A percentile compares a stretch with the other conserved stretches of the same genome.
Evolutionary conservation across 2,888 invertebrate species (phyloP).

Genomic region (Drosophila nr. medialis): DNA sequence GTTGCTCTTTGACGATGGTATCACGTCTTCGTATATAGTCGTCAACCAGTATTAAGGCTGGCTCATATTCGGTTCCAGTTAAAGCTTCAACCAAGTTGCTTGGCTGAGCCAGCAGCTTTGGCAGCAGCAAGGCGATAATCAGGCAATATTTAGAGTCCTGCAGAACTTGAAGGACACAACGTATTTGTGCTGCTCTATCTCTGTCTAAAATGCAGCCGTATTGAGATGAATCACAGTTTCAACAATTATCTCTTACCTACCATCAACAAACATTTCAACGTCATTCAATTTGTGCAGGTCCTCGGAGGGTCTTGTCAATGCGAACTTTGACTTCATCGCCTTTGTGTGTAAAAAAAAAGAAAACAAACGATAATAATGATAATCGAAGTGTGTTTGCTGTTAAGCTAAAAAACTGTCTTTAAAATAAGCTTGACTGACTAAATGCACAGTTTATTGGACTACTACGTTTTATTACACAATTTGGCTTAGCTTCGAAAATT

Average conservation of each 20-base stretch:
- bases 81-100: slow-evolving; percentile 1
- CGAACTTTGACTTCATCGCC: background rate
- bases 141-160: slow-evolving; percentile 38
- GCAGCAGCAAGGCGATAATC: slow-evolving; percentile 52
- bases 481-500: background rate
- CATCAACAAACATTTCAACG: background rate
- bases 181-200: slow-evolving; percentile 43
- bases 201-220: slow-evolving; percentile 23
- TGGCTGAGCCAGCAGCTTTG: slow-evolving; percentile 44
- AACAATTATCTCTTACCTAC: background rate
- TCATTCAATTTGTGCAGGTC: background rate
- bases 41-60: slow-evolving; percentile 36
- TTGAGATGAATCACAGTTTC: background rate
- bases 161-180: slow-evolving; percentile 43
- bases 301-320: background rate
- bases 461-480: background rate
- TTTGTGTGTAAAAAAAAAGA: background rate
- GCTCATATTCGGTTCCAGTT: slow-evolving; percentile 28
- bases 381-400: background rate
- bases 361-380: background rate
- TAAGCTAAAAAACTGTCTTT: background rate
- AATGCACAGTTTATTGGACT: background rate
- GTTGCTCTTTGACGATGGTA: slow-evolving; percentile 34
- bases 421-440: background rate
- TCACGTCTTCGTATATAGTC: slow-evolving; percentile 39